These are phyloP conservation scores for Alca torda DNA, from an alignment of 2,797 vertebrate species.

Conservation along the genomic window DNA sequence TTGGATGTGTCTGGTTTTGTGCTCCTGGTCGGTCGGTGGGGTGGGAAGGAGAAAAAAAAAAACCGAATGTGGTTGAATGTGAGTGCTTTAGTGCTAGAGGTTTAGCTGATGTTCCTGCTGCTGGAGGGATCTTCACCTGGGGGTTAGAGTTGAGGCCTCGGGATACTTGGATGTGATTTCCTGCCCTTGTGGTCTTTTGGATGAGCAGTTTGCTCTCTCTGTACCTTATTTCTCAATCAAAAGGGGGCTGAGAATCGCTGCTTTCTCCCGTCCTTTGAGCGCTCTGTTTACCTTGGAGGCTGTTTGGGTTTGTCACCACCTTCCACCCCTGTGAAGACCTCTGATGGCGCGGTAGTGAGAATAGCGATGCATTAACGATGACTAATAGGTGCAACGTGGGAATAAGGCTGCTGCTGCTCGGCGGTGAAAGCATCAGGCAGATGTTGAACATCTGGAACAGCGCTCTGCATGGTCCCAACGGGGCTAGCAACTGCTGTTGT, in stretches of 20 bases:
- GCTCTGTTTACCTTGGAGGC: background rate
- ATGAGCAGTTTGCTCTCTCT: background rate
- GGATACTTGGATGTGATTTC: background rate
- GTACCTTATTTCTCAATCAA: background rate
- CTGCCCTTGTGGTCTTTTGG: background rate
- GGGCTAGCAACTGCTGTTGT: background rate
- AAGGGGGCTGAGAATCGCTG: background rate
- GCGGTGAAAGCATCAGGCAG: background rate
- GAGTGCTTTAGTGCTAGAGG: background rate
- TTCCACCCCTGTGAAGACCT: background rate
- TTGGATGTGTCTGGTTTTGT: background rate
- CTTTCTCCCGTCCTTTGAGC: background rate
- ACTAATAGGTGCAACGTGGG: background rate
- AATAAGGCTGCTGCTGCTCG: background rate
- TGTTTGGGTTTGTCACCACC: background rate
- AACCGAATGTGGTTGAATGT: accelerated
- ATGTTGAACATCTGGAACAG: background rate
- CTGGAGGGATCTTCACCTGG: background rate
- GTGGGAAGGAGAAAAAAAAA: background rate
- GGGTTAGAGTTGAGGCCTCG: accelerated
- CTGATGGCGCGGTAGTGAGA: background rate
- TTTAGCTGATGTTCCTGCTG: background rate
- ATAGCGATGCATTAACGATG: accelerated
- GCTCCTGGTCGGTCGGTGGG: background rate
- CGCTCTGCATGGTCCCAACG: accelerated